A percentile compares a stretch with the other conserved stretches of the same genome.
These are phyloP conservation scores for Ascaphus truei DNA, from an alignment of 2,113 vertebrate species.

Conservation along the genomic window DNA sequence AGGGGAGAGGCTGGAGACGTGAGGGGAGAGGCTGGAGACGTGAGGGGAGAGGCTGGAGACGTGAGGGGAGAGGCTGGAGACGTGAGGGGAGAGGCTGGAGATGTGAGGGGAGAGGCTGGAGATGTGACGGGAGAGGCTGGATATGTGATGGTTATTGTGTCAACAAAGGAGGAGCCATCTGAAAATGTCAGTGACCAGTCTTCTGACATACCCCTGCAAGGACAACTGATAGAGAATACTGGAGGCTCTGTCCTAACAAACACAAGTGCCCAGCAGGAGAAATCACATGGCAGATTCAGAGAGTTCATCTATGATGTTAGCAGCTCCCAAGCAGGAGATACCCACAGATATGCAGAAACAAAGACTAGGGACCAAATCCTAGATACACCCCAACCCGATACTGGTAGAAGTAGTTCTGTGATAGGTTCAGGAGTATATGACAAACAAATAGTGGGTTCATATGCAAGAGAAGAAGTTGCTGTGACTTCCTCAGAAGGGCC, in stretches of 20 bases:
- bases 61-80: too few relatives aligned
- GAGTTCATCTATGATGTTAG: not conserved
- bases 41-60: too few relatives aligned
- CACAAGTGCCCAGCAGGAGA: too few relatives aligned
- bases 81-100: too few relatives aligned
- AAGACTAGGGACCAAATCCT: not conserved
- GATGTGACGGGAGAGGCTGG: not conserved
- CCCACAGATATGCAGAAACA: not conserved
- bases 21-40: too few relatives aligned
- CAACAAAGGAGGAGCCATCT: not conserved
- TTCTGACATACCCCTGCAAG: not conserved
- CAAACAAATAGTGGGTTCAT: too few relatives aligned
- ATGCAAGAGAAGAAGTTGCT: not conserved
- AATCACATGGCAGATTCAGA: not conserved
- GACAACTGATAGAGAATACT: not conserved
- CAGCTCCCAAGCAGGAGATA: not conserved
- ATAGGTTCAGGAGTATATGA: not conserved
- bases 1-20: too few relatives aligned
- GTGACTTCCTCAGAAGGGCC: not conserved
- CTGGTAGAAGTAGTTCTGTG: not conserved
- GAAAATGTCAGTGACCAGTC: not conserved
- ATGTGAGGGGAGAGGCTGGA: too few relatives aligned
- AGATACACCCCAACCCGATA: not conserved
- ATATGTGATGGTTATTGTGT: not conserved
- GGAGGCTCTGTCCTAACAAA: not conserved